Percentiles rank a stretch among this genome's conserved stretches.
Conservation (phyloP, 2,113 vertebrate genomes). For the Tenebrosternarchus preto region DNA sequence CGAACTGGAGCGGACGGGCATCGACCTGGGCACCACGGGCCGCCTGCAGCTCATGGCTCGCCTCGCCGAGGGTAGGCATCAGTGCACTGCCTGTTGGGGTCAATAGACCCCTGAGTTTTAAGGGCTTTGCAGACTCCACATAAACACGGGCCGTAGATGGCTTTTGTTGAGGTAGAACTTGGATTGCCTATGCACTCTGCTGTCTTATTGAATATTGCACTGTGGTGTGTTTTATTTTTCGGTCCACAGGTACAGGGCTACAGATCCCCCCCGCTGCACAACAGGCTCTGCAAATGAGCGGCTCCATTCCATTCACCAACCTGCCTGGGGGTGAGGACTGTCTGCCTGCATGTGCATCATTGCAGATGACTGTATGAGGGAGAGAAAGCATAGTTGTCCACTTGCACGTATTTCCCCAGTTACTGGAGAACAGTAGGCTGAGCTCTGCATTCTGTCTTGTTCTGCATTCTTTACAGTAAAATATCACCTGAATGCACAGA, state of each 20-base stretch:
- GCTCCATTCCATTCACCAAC: slow-evolving; percentile 90
- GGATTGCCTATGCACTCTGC: too few species aligned
- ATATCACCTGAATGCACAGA: too few species aligned
- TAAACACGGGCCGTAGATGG: too few species aligned
- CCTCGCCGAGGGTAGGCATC: slow-evolving; percentile 87
- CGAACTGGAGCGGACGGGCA: slow-evolving; percentile 95
- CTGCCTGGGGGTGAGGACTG: slow-evolving; percentile 72
- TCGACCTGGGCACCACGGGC: slow-evolving; percentile 96
- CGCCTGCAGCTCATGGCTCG: slow-evolving; percentile 97
- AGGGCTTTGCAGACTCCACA: too few species aligned
- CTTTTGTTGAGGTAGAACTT: neutral
- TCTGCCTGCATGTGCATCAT: neutral
- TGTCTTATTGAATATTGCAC: neutral
- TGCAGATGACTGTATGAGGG: too few species aligned
- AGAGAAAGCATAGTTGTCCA: neutral
- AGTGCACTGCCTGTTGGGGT: too few species aligned
- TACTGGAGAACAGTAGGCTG: neutral
- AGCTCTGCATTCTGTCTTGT: too few species aligned
- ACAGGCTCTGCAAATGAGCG: slow-evolving; percentile 96
- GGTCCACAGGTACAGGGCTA: slow-evolving; percentile 85
- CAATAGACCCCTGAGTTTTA: too few species aligned
- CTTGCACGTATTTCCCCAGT: neutral
- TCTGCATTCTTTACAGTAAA: too few species aligned
- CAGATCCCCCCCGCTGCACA: slow-evolving; percentile 97
- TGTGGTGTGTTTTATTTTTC: too few species aligned